Evolutionary conservation across 2,888 invertebrate genomes (phyloP).

Genomic region (Matsumyia berberina): DNA sequence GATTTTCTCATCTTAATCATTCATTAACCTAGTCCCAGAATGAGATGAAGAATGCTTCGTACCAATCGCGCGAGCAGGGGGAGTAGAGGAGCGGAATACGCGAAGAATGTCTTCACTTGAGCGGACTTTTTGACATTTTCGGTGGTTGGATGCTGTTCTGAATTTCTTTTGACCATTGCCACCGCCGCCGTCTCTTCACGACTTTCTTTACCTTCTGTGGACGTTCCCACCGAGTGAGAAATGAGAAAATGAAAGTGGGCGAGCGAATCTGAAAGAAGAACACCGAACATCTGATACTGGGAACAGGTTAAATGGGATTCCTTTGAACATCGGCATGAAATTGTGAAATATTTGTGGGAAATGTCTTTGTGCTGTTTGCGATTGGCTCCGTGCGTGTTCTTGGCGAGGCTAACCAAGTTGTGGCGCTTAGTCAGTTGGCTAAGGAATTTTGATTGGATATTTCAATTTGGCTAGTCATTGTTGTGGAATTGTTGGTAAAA

Average conservation of each 20-base stretch:
- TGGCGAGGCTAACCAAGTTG: neutral
- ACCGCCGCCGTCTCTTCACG: conserved; percentile 3
- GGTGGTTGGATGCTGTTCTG: conserved; percentile 58
- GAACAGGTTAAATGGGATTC: conserved; percentile 43
- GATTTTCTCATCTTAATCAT: conserved; percentile 54
- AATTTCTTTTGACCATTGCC: conserved; percentile 52
- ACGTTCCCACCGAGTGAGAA: conserved; percentile 38
- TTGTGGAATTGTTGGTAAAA: neutral
- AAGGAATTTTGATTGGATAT: conserved; percentile 25
- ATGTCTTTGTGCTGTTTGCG: conserved; percentile 44
- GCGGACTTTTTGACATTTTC: conserved; percentile 69
- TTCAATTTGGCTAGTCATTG: neutral
- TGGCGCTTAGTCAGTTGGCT: conserved; percentile 37
- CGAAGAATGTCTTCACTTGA: conserved; percentile 56
- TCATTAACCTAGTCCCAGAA: conserved; percentile 67
- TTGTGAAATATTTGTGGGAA: conserved; percentile 56
- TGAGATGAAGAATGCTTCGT: neutral
- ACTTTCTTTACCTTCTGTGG: conserved; percentile 70
- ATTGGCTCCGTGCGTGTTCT: neutral
- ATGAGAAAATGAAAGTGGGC: conserved; percentile 73
- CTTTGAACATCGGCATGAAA: conserved; percentile 43
- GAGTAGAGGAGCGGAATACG: neutral
- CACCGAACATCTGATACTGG: conserved; percentile 24
- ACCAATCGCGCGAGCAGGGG: neutral
- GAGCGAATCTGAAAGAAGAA: conserved; percentile 40